Conservation (phyloP, 2,113 vertebrate species). For the Hydrochoerus hydrochaeris region DNA sequence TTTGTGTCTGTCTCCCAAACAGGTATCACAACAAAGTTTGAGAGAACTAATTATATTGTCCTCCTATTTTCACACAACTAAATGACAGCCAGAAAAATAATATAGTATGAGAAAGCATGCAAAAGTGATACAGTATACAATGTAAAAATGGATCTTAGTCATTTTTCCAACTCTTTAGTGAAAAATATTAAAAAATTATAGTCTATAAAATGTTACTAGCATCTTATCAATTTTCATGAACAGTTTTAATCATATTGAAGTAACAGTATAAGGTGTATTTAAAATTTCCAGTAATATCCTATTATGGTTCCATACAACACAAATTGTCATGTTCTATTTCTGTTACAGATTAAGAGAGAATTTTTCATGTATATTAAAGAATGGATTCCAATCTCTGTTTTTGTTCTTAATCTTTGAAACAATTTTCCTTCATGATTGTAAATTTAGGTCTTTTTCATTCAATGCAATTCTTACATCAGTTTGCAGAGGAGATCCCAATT, state of each 20-base stretch:
- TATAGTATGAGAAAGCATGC: not conserved
- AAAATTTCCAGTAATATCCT: not conserved
- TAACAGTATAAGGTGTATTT: not conserved
- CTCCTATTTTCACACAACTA: not conserved
- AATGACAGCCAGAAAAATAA: not conserved
- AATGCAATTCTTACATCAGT: not conserved
- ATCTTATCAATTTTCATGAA: not conserved
- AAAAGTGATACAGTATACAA: not conserved
- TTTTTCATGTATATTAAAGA: not conserved
- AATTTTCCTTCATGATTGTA: conserved; percentile 44
- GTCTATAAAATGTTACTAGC: not conserved
- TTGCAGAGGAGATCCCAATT: not conserved
- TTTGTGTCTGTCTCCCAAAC: not conserved
- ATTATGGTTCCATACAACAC: not conserved
- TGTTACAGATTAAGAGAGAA: conserved; percentile 22
- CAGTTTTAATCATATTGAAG: not conserved
- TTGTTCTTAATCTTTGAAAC: conserved; percentile 10
- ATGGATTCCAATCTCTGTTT: not conserved
- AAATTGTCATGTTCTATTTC: conserved; percentile 11
- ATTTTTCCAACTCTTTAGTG: not conserved
- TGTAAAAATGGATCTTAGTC: not conserved
- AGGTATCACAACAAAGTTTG: not conserved
- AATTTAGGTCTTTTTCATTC: conserved; percentile 28
- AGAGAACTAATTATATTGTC: not conserved
- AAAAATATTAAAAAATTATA: not conserved